Base-by-base conservation (phyloP, 2,888 invertebrate genomes). In the Oconnorella tubifera region DNA sequence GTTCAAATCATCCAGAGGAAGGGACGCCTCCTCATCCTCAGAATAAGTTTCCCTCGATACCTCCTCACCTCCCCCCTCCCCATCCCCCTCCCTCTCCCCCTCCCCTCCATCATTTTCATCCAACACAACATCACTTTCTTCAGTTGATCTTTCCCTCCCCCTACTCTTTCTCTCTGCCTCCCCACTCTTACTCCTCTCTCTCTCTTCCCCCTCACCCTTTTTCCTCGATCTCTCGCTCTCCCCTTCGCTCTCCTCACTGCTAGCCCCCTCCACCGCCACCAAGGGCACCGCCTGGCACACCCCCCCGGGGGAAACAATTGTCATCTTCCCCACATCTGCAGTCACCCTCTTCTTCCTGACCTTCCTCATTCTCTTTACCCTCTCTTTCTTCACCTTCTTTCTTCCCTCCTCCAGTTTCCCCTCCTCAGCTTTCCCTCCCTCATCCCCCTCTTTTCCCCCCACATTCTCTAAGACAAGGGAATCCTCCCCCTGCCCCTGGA, bases 381-480 rank as follows among this genome's bases (percentile, higher is more conserved):
- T 27, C 48, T 33, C 4, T 53, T 27, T 3, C 33, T 19, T n/a
- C 48, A 27, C 27, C 59, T 63, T 19, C 32, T 25, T 25, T 29
- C 27, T 51, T 25, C 25, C 48, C 25, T 66, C 53, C 33, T 32
- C 62, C 53, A 29, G 29, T 23, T 29, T 48, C n/a, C 2, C 49
- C 23, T 19, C 25, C 51, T 0, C 2, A n/a, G n/a, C n/a, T n/a
- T n/a, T n/a, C 29, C 33, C 29, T 4, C 33, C 48, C 31, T 31
- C 51, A 40, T 55, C 66, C 1, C 19, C 32, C 56, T 51, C 32
- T 64, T 14, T 63, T 68, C 51, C 53, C 63, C 28, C 53, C 64
- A 23, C 33, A 59, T 19, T 14, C 31, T 56, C 56, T 28, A 32
- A 3, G 10, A 23, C 56, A 23, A 14, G n/a, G 10, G 6, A 23